Evolutionary conservation across 2,113 vertebrate species (phyloP).

Genomic region (Chloropsis hardwickii): DNA sequence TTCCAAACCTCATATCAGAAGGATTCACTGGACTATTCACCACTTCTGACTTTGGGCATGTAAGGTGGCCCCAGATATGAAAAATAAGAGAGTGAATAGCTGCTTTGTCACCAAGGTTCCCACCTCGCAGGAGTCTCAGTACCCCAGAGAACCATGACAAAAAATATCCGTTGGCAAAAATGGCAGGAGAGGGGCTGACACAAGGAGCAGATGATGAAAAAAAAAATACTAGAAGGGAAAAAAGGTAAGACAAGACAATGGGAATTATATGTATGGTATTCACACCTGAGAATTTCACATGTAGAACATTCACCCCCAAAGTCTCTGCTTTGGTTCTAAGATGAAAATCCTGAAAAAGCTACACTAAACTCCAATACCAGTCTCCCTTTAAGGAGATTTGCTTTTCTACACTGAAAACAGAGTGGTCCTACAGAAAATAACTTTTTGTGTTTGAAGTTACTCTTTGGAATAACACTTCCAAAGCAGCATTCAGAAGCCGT

Average conservation of each 20-base stretch:
- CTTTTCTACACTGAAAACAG: not conserved
- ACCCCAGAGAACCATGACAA: not conserved
- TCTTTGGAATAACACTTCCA: not conserved
- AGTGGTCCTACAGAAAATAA: not conserved
- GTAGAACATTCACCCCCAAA: not conserved
- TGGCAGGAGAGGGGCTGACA: rapidly evolving
- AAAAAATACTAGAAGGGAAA: not conserved
- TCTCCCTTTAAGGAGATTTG: not conserved
- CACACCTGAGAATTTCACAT: not conserved
- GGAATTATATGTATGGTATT: not conserved
- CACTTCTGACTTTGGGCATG: not conserved
- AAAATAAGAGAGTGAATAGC: not conserved
- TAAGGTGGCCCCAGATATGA: not conserved
- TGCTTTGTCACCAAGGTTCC: not conserved
- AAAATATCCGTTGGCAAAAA: not conserved
- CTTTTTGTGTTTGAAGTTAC: not conserved
- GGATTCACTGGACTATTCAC: not conserved
- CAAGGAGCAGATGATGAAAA: not conserved
- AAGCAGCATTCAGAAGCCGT: not conserved
- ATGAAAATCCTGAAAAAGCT: not conserved
- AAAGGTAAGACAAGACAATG: not conserved
- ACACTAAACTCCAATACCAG: not conserved
- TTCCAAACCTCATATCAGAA: not conserved
- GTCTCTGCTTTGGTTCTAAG: not conserved
- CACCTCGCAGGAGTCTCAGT: not conserved